A percentile compares a stretch with the other conserved stretches of the same genome.
Conservation (phyloP, 1,140 invertebrate genomes). For the Drosophila guanche region DNA sequence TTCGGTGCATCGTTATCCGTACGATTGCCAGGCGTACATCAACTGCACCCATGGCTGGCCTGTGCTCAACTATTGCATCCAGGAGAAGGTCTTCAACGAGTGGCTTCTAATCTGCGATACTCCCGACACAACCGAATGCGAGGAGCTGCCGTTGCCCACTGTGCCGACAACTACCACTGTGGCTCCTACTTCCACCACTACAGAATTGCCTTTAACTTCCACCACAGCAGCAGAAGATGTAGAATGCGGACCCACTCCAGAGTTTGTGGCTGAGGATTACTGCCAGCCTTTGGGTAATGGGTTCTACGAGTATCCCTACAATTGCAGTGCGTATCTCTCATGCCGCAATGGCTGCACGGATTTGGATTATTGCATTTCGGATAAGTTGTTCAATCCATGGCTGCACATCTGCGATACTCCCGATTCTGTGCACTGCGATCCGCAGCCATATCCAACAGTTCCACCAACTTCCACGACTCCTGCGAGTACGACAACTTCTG, state of each 20-base stretch:
- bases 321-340: slow-evolving; percentile 57
- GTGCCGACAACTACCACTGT: slow-evolving; percentile 20
- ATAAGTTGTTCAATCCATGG: slow-evolving; percentile 54
- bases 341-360: slow-evolving; percentile 62
- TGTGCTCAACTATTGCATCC: slow-evolving; percentile 59
- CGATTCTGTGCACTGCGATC: slow-evolving; percentile 47
- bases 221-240: slow-evolving; percentile 33
- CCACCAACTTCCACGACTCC: slow-evolving; percentile 5
- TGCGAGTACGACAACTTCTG: slow-evolving; percentile 16
- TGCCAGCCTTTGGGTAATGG: slow-evolving; percentile 50
- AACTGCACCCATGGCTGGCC: slow-evolving; percentile 67
- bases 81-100: slow-evolving; percentile 61
- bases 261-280: slow-evolving; percentile 36
- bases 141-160: slow-evolving; percentile 53
- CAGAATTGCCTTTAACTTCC: slow-evolving; percentile 3
- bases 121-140: slow-evolving; percentile 58
- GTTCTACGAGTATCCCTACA: slow-evolving; percentile 59
- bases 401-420: slow-evolving; percentile 68
- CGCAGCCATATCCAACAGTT: slow-evolving; percentile 42
- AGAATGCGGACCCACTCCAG: slow-evolving; percentile 37
- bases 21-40: slow-evolving; percentile 72
- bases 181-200: slow-evolving; percentile 13
- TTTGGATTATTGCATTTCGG: slow-evolving; percentile 54
- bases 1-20: slow-evolving; percentile 53
- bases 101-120: slow-evolving; percentile 62